These are phyloP conservation scores for Cepphus grylle DNA, from an alignment of 2,113 vertebrate species.

Conservation along the genomic window DNA sequence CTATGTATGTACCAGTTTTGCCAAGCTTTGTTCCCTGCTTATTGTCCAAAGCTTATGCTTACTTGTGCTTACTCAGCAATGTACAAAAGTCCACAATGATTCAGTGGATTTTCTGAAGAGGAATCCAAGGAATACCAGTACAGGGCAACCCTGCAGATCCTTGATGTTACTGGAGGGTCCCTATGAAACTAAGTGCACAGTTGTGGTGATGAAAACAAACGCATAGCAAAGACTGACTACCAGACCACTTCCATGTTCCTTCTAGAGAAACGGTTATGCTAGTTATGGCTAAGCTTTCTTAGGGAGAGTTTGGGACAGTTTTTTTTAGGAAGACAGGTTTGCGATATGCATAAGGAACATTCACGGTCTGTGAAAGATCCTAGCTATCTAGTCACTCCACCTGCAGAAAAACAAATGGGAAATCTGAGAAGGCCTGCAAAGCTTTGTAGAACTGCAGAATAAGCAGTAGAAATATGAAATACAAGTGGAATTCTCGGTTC, in stretches of 20 bases:
- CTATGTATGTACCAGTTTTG: background rate
- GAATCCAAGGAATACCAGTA: background rate
- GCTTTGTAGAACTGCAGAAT: background rate
- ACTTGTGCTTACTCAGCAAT: background rate
- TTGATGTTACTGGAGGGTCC: background rate
- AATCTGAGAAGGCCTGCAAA: background rate
- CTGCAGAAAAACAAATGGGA: background rate
- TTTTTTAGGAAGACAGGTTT: background rate
- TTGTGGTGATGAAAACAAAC: background rate
- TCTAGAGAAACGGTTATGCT: background rate
- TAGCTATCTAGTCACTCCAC: background rate
- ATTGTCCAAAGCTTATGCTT: background rate
- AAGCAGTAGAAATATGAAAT: background rate
- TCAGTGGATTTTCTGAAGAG: background rate
- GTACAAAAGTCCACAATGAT: no score
- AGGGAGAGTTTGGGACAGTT: background rate
- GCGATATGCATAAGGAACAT: background rate
- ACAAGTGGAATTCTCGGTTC: background rate
- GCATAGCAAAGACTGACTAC: background rate
- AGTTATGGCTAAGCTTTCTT: background rate
- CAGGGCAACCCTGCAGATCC: background rate
- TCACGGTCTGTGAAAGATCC: background rate
- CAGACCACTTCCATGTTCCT: background rate
- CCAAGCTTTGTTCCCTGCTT: background rate
- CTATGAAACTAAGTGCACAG: background rate